These are phyloP conservation scores for Talpa occidentalis DNA, from an alignment of 2,113 vertebrate species.

Conservation along the genomic window DNA sequence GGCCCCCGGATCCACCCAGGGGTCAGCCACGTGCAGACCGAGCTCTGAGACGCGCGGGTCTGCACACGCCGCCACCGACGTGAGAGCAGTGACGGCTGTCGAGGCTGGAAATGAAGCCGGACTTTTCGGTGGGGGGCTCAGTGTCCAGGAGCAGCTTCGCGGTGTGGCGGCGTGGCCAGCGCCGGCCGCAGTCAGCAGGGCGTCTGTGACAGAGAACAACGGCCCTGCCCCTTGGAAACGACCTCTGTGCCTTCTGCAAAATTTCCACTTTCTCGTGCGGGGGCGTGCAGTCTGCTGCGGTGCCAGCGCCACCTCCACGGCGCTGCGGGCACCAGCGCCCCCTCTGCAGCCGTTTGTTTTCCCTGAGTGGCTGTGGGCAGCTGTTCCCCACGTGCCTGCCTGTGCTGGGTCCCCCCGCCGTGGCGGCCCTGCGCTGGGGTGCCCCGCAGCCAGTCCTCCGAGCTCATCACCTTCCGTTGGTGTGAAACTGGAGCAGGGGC, in stretches of 20 bases:
- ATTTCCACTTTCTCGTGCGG: not conserved
- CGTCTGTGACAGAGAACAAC: too few relatives aligned
- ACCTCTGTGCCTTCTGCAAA: fast-evolving
- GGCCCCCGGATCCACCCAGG: not conserved
- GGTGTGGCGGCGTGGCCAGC: too few relatives aligned
- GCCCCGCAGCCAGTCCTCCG: not conserved
- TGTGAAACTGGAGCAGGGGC: not conserved
- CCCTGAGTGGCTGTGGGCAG: not conserved
- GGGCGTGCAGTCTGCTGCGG: fast-evolving
- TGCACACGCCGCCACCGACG: too few relatives aligned
- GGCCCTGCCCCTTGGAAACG: fast-evolving
- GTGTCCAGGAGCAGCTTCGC: too few relatives aligned
- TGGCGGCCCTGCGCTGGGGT: not conserved
- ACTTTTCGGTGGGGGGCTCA: too few relatives aligned
- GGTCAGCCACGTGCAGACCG: not conserved
- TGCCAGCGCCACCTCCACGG: too few relatives aligned
- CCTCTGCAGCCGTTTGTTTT: fast-evolving
- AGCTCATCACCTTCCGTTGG: fast-evolving
- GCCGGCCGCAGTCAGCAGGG: too few relatives aligned
- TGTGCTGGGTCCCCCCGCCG: fast-evolving
- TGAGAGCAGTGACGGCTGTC: too few relatives aligned
- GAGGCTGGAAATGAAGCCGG: too few relatives aligned
- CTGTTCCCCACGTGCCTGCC: too few relatives aligned
- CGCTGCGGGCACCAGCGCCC: too few relatives aligned
- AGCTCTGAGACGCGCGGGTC: not conserved